Base-by-base conservation (phyloP, 2,888 invertebrate genomes). In the Drosophila pullipes region DNA sequence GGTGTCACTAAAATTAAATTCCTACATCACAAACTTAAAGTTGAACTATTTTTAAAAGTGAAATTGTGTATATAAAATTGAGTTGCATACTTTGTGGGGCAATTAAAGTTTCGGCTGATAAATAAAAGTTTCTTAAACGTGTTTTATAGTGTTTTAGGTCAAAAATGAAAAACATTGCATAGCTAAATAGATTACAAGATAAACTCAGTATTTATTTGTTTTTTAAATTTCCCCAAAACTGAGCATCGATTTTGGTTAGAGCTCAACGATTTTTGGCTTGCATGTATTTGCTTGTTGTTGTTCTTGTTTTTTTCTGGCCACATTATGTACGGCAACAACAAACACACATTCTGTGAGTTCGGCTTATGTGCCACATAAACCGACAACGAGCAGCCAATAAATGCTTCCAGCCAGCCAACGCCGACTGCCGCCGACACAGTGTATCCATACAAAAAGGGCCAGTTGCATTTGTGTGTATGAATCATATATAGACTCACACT, bases 301-400 rank as follows among this genome's bases (percentile, higher is more conserved):
- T 41, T 66, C 62, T 76, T 33, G 35, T 53, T 39, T 54, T 62
- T 62, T 53, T 67, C 78, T 81, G 61, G 74, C 63, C 76, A 90
- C 69, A 81, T 90, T 72, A 89, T 85, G 69, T 85, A 85, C 73
- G 69, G 60, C 57, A 69, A 50, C 39, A 77, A 69, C 39, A 78
- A 64, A 28, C 25, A 47, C 47, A 66, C 22, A 69, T 37, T 61
- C 68, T 78, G 85, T 67, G 82, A 80, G 89, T 86, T 86, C 85
- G 90, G 91, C 91, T 87, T 90, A 87, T 90, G 74, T 90, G 91
- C 54, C 91, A 90, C 76, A 90, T 87, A 87, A 90, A 82, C 89
- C 87, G 91, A 87, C 80, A 90, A 87, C 91, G 87, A 87, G 88
- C 88, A 91, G 87, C 87, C 87, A 87, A 87, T 87, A 91, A 87